Conservation (phyloP, 2,797 vertebrate genomes). For the Spondyliosoma cantharus region DNA sequence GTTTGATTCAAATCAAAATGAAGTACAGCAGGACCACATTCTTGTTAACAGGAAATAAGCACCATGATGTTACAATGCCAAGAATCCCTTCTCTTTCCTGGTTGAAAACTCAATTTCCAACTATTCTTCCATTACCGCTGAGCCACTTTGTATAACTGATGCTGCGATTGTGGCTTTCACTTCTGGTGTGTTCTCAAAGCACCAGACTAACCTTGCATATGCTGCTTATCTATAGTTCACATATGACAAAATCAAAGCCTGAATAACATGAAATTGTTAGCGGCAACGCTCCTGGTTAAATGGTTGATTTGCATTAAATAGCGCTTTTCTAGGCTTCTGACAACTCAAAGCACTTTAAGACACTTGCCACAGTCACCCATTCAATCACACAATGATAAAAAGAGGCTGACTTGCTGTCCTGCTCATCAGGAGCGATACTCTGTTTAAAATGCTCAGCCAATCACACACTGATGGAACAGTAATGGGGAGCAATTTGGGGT, state of each 20-base stretch:
- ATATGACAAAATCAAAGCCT: background rate
- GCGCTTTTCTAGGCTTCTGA: too few relatives aligned
- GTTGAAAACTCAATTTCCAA: conserved; percentile 31
- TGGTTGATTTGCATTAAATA: too few relatives aligned
- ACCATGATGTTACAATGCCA: conserved; percentile 2
- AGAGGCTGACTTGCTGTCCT: too few relatives aligned
- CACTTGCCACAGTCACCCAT: too few relatives aligned
- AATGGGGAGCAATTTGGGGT: too few relatives aligned
- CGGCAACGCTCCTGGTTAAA: too few relatives aligned
- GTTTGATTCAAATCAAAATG: background rate
- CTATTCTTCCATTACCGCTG: conserved; percentile 5
- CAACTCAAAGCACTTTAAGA: too few relatives aligned
- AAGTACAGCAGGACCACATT: background rate
- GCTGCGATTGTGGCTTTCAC: background rate
- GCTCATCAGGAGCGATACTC: too few relatives aligned
- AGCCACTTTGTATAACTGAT: background rate
- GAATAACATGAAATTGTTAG: background rate
- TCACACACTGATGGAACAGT: too few relatives aligned
- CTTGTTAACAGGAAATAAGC: conserved; percentile 7
- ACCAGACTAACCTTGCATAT: background rate
- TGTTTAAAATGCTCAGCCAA: too few relatives aligned
- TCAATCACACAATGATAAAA: too few relatives aligned
- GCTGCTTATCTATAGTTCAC: background rate
- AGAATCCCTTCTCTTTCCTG: conserved; percentile 23
- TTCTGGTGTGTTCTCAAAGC: background rate